Evolutionary conservation across 2,888 invertebrate genomes (phyloP), one percentile per base, ranked within the genome.

Genomic region (Lasioglossum villosulum): DNA sequence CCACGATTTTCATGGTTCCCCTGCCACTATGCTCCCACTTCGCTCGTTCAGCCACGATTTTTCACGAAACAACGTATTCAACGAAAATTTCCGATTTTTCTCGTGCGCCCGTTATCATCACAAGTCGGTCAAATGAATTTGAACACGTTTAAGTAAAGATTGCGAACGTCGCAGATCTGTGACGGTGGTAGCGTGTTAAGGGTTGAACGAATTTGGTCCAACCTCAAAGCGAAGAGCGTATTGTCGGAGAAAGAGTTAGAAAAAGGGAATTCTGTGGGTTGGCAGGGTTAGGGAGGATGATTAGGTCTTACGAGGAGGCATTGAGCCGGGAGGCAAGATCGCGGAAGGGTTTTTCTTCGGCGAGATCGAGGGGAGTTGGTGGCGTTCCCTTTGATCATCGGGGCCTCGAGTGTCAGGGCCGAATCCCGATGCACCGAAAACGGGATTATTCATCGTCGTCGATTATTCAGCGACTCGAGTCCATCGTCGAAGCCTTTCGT

Each of bases 1-100:
- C 90, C 89, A 84, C 80, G 56, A 86, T 82, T 79, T 82, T 89
- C 83, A 83, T 73, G 86, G 63, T 75, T 78, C 14, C 80, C 76
- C 19, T 14, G 39, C 12, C 30, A 34, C 2, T 19, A 16, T n/a
- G 14, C 19, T 68, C 48, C 48, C 19, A 30, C 42, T 63, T 27
- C 56, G 0, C 27, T 8, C 1, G 19, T 68, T 68, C 2, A 10
- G 23, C 19, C n/a, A 12, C 23, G 1, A 34, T 66, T 34, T 34
- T 34, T 30, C 66, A 4, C 6, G 19, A 23, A 34, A 0, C 30
- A 30, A 63, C 52, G 23, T 23, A 0, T 52, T 23, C 0, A 2
- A 23, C 23, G 3, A 8, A 8, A 23, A n/a, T 10, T 52, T 52
- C 23, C 3, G 3, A 2, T n/a, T 23, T 23, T 48, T 48, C 19